Conservation (phyloP, 2,888 invertebrate species). For the Hylaea fasciaria region DNA sequence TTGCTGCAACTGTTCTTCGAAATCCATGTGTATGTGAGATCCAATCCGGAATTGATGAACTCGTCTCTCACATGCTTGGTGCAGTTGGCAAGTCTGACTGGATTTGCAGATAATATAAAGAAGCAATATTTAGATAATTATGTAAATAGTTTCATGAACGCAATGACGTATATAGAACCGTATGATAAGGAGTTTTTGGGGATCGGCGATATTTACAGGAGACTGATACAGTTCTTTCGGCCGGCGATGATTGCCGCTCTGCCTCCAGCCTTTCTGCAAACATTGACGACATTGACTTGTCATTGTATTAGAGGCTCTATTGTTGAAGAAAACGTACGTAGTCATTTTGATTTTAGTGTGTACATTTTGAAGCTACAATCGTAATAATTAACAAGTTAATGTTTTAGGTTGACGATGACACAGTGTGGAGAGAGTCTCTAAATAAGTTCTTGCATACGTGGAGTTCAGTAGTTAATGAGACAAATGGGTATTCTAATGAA, state of each 20-base stretch:
- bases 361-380: too few relatives aligned
- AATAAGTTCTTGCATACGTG: slow-evolving; percentile 80
- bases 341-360: too few relatives aligned
- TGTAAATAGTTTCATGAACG: slow-evolving; percentile 74
- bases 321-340: slow-evolving; percentile 77
- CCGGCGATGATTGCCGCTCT: slow-evolving; percentile 71
- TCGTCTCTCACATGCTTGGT: slow-evolving; percentile 93
- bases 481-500: slow-evolving; percentile 69
- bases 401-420: slow-evolving; percentile 71
- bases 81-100: slow-evolving; percentile 86
- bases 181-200: slow-evolving; percentile 76
- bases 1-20: slow-evolving; percentile 92
- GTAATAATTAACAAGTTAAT: background rate
- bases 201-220: slow-evolving; percentile 76
- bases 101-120: slow-evolving; percentile 68
- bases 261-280: slow-evolving; percentile 74
- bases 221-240: slow-evolving; percentile 77
- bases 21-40: slow-evolving; percentile 92
- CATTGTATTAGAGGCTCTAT: slow-evolving; percentile 77
- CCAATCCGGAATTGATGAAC: slow-evolving; percentile 89
- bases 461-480: slow-evolving; percentile 75
- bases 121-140: slow-evolving; percentile 79
- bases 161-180: slow-evolving; percentile 76
- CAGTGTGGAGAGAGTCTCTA: slow-evolving; percentile 77
- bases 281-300: slow-evolving; percentile 74